Conservation (phyloP, 2,888 invertebrate genomes). For the Gibbula magus region DNA sequence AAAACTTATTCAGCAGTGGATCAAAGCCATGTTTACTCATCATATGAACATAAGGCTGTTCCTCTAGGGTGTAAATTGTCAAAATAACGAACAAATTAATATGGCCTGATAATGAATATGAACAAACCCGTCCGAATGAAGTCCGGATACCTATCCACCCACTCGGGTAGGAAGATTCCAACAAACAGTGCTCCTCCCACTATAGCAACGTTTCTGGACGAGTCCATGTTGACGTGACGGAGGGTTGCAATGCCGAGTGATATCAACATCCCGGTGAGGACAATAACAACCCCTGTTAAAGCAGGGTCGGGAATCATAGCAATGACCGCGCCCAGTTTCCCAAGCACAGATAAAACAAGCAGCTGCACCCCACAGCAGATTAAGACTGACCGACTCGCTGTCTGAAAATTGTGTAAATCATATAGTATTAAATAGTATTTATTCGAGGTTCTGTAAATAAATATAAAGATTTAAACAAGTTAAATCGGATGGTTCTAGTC, state of each 20-base stretch:
- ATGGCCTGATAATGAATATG: too few relatives aligned
- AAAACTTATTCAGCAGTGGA: too few relatives aligned
- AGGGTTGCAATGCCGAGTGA: slow-evolving; percentile 47
- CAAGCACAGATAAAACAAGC: slow-evolving; percentile 39
- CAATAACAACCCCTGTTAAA: slow-evolving; percentile 43
- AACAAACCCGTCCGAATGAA: slow-evolving; percentile 35
- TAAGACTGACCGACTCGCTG: slow-evolving; percentile 46
- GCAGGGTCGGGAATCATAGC: slow-evolving; percentile 48
- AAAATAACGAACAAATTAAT: too few relatives aligned
- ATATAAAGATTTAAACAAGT: too few relatives aligned
- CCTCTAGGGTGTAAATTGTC: too few relatives aligned
- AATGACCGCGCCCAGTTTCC: slow-evolving; percentile 45
- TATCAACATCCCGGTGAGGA: slow-evolving; percentile 43
- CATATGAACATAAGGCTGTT: too few relatives aligned
- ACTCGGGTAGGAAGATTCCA: slow-evolving; percentile 47
- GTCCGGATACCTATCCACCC: slow-evolving; percentile 42
- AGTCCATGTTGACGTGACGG: slow-evolving; percentile 41
- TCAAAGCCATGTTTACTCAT: too few relatives aligned
- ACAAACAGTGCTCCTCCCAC: slow-evolving; percentile 46
- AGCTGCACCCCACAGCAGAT: slow-evolving; percentile 36
- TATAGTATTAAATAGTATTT: too few relatives aligned
- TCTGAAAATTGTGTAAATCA: slow-evolving; percentile 32
- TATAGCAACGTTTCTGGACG: slow-evolving; percentile 46
- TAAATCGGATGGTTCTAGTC: too few relatives aligned
- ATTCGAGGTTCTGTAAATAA: too few relatives aligned